Conservation (phyloP, 92 coral and sea anemone genomes). For the Zoanthus gigantus region DNA sequence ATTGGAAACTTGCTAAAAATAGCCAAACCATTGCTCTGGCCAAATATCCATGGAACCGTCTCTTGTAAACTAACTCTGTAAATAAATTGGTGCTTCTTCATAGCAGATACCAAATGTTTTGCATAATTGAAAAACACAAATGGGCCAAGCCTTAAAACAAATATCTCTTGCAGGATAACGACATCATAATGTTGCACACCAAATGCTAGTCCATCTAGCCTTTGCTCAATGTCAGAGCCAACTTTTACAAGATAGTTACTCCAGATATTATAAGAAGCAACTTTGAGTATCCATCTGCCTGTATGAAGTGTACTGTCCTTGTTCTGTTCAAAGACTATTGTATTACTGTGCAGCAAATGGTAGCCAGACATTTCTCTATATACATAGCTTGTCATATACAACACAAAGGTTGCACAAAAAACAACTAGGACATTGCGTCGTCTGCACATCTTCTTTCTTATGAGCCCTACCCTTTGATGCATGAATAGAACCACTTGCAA, state of each 20-base stretch:
- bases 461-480: background rate
- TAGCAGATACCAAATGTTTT: slow-evolving; percentile 52
- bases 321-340: background rate
- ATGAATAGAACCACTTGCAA: background rate
- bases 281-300: slow-evolving; percentile 2
- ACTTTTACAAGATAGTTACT: slow-evolving; percentile 47
- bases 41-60: slow-evolving; percentile 65
- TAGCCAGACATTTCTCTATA: slow-evolving; percentile 10
- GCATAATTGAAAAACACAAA: slow-evolving; percentile 69
- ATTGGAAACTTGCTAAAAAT: slow-evolving; percentile 80
- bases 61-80: slow-evolving; percentile 61
- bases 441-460: slow-evolving; percentile 7
- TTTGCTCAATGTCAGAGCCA: slow-evolving; percentile 48
- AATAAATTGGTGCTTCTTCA: slow-evolving; percentile 70
- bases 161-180: slow-evolving; percentile 77
- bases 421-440: background rate
- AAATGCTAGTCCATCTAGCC: slow-evolving; percentile 70
- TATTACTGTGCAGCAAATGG: background rate
- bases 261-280: slow-evolving; percentile 81
- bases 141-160: slow-evolving; percentile 71
- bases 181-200: slow-evolving; percentile 72
- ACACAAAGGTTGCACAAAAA: background rate
- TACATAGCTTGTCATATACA: slow-evolving; percentile 11
- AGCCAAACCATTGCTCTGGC: slow-evolving; percentile 74
- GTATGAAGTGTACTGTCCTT: background rate